Base-by-base conservation (phyloP, 2,888 invertebrate genomes). In the Pachycephus smyrnensis region DNA sequence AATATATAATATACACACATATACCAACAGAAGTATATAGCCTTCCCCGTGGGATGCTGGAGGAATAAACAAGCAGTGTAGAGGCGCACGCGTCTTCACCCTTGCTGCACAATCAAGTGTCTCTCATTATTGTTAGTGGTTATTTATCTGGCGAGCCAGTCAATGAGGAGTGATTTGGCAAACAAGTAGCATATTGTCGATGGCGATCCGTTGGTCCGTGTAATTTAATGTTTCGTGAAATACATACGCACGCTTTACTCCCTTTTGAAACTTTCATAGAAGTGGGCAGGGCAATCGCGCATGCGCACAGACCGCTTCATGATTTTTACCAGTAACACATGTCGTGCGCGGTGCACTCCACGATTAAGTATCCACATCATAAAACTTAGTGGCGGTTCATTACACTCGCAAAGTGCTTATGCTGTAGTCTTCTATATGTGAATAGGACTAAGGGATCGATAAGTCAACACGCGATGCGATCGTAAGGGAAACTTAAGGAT, bases 161-260 rank as follows among this genome's bases (percentile, higher is more conserved):
- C 85, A 86, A 86, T 86, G 86, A 84, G 84, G 83, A 84, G 82
- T 84, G 86, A 87, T 89, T 89, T 83, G 82, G 89, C 86, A 91
- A 90, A 90, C 89, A 90, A 89, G 90, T 89, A 91, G 89, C 91
- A 91, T 91, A 91, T 90, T 91, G 91, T 83, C 86, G 86, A 88
- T 86, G 89, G 86, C 86, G 80, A 86, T 76, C 80, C 87, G 83
- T 55, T 83, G 80, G 82, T 68, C 84, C 87, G 85, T 87, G 81
- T 89, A 83, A 89, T 89, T 88, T 83, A 84, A 88, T 88, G 86
- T 85, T 87, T 82, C 84, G 81, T 81, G 82, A 82, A 81, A 83
- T 77, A 83, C 35, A 11, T 40, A 76, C 55, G 77, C 35, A 33
- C 74, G 55, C 55, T 55, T 23, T 23, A 55, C 23, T 55, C 23